Evolutionary conservation across 2,888 invertebrate genomes (phyloP).

Genomic region (Cryptus armator): DNA sequence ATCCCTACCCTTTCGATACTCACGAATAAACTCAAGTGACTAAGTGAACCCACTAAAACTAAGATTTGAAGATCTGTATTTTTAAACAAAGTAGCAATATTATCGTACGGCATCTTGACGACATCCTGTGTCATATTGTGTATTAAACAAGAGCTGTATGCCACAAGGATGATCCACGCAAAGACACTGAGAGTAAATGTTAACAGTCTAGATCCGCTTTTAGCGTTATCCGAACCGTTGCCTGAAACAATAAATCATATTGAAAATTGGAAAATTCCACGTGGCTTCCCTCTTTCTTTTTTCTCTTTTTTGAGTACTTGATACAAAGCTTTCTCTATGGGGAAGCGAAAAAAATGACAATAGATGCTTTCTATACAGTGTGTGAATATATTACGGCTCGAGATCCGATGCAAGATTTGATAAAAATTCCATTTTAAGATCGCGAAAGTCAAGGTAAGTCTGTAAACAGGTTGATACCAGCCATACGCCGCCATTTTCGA

Average conservation of each 20-base stretch:
- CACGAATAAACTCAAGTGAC: background rate
- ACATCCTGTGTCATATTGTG: constrained; percentile 63
- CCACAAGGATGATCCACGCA: constrained; percentile 62
- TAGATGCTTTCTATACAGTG: no score
- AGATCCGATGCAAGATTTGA: no score
- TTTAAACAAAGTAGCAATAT: background rate
- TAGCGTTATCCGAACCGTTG: constrained; percentile 5
- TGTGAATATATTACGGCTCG: no score
- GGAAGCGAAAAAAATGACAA: no score
- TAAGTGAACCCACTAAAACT: constrained; percentile 4
- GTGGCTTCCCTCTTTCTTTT: background rate
- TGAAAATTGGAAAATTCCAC: background rate
- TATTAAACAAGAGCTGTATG: constrained; percentile 70
- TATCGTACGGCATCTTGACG: constrained; percentile 6
- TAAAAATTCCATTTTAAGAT: no score
- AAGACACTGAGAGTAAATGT: constrained; percentile 67
- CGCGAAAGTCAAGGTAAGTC: no score
- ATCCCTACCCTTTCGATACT: background rate
- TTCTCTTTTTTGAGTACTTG: no score
- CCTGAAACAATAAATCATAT: constrained; percentile 48
- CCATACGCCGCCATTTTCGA: no score
- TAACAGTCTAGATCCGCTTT: constrained; percentile 60
- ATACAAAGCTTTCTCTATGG: no score
- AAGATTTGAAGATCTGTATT: constrained; percentile 3
- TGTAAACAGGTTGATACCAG: no score